Evolutionary conservation across 2,797 vertebrate genomes (phyloP), one percentile per base, ranked within the genome.

Genomic region (Notoglanidium macrostoma): DNA sequence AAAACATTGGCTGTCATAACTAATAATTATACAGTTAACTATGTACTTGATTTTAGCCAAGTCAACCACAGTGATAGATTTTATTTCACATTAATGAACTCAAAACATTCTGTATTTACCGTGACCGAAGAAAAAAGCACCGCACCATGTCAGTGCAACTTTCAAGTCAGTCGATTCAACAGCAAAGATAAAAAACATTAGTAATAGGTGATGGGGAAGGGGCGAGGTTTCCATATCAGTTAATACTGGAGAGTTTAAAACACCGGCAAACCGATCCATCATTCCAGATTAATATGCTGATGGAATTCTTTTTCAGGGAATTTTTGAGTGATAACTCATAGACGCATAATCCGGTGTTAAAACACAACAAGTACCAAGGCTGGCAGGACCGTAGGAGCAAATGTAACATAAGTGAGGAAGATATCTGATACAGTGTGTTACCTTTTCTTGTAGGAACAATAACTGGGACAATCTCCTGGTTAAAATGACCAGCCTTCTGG

Each of bases 391-490:
- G 72, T 15, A 49, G 55, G 35, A 65, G 10, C 23, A 65, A 61
- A 59, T 40, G 21, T 4, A 78, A 59, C 35, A 63, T 15, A 51
- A 29, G 0, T 9, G 21, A 17, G 6, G 44, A 32, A 11, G n/a
- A 51, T 49, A 81, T 21, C 61, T 3, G n/a, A 11, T n/a, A 65
- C 17, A 76, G n/a, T 9, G 21, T 80, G 89, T 89, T 61, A 95
- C 98, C 98, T 97, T 98, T 99, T 89, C 97, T 96, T 59, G 98
- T 97, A 17, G 97, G 92, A 51, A 99, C 96, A 78, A 88, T 86
- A 89, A 99, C 95, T 0, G 98, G 94, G 70, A 99, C 97, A 26
- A 99, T 98, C 96, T 99, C 98, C 90, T 96, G 96, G 70, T 96
- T 94, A 87, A 99, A 99, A 91, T 96, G 93, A 67, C 98, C 98